phyloP scores from a whole-genome alignment of 2,113 vertebrate genomes.

The Myxocyprinus asiaticus region DNA sequence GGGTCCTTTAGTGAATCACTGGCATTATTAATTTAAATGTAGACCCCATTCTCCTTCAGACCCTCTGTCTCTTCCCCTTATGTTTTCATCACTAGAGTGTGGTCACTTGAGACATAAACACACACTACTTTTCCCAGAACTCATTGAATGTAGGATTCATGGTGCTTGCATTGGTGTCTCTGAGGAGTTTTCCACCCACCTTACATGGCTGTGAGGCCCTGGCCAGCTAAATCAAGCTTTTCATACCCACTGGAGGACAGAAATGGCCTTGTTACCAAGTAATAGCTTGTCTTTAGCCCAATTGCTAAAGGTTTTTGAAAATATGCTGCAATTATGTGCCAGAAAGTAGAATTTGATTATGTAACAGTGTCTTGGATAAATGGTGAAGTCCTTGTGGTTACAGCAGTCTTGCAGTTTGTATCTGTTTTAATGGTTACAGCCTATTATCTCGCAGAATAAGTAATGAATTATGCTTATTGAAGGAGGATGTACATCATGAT shows the following conservation, averaged over 20 bases:
- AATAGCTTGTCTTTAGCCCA: conserved; percentile 55
- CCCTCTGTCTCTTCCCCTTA: background rate
- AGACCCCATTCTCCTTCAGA: background rate
- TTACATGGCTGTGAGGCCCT: conserved; percentile 58
- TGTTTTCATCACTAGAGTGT: conserved; percentile 15
- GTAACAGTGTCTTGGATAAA: conserved; percentile 45
- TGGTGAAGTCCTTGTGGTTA: background rate
- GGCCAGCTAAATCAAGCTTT: conserved; percentile 67
- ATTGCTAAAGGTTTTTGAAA: conserved; percentile 38
- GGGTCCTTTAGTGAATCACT: background rate
- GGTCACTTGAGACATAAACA: conserved; percentile 26
- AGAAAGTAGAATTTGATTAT: conserved; percentile 53
- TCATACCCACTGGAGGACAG: conserved; percentile 70
- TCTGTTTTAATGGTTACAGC: background rate
- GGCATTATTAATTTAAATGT: background rate
- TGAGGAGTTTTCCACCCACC: conserved; percentile 66
- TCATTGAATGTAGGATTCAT: conserved; percentile 76
- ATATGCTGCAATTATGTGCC: conserved; percentile 51
- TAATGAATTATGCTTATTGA: conserved; percentile 6
- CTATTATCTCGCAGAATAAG: conserved; percentile 4
- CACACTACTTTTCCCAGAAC: conserved; percentile 62
- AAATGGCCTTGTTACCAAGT: conserved; percentile 66
- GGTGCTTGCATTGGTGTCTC: conserved; percentile 53
- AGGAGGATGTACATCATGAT: background rate
- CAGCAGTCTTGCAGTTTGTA: background rate